Percentiles rank a stretch among this genome's conserved stretches.
Conservation (phyloP, 2,888 invertebrate genomes). For the Xylocampa areola region DNA sequence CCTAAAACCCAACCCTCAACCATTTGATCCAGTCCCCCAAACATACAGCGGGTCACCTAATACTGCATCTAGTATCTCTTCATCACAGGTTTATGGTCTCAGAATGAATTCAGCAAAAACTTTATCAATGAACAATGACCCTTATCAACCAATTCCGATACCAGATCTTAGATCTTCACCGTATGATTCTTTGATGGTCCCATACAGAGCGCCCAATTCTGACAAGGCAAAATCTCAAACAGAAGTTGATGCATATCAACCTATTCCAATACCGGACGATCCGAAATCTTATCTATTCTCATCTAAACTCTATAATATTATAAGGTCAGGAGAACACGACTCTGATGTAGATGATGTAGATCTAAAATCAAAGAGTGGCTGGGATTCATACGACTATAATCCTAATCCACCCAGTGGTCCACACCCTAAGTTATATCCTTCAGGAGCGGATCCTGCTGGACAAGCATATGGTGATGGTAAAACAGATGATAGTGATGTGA, state of each 20-base stretch:
- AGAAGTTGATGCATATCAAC: conserved; percentile 4
- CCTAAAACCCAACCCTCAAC: background rate
- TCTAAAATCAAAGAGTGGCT: conserved; percentile 19
- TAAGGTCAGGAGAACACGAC: conserved; percentile 15
- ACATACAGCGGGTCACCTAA: background rate
- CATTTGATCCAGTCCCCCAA: background rate
- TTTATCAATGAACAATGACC: too few relatives aligned
- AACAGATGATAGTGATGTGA: conserved; percentile 17
- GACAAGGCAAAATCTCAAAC: background rate
- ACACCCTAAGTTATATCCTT: conserved; percentile 43
- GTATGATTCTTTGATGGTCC: too few relatives aligned
- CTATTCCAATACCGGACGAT: conserved; percentile 4
- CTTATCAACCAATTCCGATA: too few relatives aligned
- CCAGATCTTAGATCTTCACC: too few relatives aligned
- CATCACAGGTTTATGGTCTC: background rate
- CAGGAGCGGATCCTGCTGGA: conserved; percentile 39
- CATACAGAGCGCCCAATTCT: too few relatives aligned
- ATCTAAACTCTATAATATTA: background rate
- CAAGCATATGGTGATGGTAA: conserved; percentile 30
- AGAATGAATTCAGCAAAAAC: background rate
- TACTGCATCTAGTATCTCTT: background rate
- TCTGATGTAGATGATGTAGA: conserved; percentile 15
- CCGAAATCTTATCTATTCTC: conserved; percentile 6
- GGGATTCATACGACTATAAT: conserved; percentile 20
- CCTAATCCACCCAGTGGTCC: conserved; percentile 22